These are phyloP conservation scores for Myotis brandtii DNA, from an alignment of 2,113 vertebrate species.

Conservation along the genomic window DNA sequence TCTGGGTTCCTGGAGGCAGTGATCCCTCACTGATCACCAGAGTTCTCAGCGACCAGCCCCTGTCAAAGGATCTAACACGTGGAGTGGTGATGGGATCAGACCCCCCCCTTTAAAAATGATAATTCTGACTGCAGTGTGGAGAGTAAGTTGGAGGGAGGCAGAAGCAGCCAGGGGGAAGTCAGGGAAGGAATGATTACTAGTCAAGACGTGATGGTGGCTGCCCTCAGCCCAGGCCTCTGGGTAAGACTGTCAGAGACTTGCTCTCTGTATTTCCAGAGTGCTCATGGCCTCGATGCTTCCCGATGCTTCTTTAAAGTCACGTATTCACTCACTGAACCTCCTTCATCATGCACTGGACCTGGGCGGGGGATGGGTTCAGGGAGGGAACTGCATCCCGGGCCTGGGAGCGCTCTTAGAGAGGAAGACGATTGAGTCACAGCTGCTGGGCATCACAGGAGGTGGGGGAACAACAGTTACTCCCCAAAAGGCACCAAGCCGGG, in stretches of 20 bases:
- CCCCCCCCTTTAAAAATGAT: neutral
- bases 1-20: neutral
- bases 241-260: neutral
- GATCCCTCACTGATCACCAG: neutral
- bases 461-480: fast-evolving
- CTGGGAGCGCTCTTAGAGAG: neutral
- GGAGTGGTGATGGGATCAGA: neutral
- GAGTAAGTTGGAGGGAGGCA: neutral
- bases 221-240: neutral
- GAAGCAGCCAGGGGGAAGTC: neutral
- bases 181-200: neutral
- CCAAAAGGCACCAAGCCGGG: fast-evolving
- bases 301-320: neutral
- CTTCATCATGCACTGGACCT: neutral
- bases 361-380: neutral
- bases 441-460: neutral
- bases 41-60: neutral
- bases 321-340: neutral
- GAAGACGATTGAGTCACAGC: neutral
- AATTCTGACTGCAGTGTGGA: neutral
- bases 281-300: neutral
- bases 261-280: neutral
- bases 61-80: neutral
- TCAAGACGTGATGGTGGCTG: neutral
- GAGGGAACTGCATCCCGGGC: fast-evolving